phyloP scores from a whole-genome alignment of 2,888 invertebrate species.

The Xylota segnis region DNA sequence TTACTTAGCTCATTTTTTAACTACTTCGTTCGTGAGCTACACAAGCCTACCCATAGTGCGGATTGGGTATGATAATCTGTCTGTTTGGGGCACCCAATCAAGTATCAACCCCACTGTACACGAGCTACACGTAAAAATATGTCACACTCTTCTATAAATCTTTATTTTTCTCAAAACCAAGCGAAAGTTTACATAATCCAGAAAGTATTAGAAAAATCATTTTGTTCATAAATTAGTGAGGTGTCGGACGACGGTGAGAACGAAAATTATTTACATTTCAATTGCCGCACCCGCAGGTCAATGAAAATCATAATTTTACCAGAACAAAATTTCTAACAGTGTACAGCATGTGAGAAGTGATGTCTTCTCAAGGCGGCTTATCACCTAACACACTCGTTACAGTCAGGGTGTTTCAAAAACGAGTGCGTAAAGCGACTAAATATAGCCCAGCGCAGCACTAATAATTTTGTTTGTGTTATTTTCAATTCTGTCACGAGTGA shows the following conservation, averaged over 20 bases:
- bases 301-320: slow-evolving; percentile 15
- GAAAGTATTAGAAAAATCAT: neutral
- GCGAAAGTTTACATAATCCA: neutral
- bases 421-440: slow-evolving; percentile 14
- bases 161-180: neutral
- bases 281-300: neutral
- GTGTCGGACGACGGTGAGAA: neutral
- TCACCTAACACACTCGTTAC: slow-evolving; percentile 24
- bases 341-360: slow-evolving; percentile 9
- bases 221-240: neutral
- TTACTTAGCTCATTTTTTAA: too few relatives aligned
- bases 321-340: neutral
- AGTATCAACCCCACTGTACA: too few relatives aligned
- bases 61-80: too few relatives aligned
- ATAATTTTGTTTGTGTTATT: neutral
- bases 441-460: slow-evolving; percentile 8
- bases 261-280: slow-evolving; percentile 4
- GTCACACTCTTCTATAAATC: too few relatives aligned
- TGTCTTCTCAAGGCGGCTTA: slow-evolving; percentile 5
- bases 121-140: too few relatives aligned
- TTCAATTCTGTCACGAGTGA: slow-evolving; percentile 23
- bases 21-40: too few relatives aligned
- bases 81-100: too few relatives aligned
- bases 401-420: neutral
- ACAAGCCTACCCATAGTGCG: too few relatives aligned